Percentiles rank a stretch among this genome's conserved stretches.
Evolutionary conservation across 1,140 invertebrate species (phyloP).

Genomic region (Aphis craccivora): DNA sequence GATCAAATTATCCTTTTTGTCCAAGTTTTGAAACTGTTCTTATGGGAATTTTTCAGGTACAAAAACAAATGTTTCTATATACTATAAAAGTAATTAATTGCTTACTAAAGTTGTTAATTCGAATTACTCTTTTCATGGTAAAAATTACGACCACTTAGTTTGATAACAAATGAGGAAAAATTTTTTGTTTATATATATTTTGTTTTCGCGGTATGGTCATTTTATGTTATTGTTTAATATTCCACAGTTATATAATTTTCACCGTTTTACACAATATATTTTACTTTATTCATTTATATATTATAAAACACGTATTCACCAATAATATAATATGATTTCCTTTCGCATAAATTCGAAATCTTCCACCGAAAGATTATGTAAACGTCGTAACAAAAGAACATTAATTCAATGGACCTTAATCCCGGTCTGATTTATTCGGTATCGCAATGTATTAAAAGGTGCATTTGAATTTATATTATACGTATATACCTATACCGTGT

Average conservation of each 20-base stretch:
- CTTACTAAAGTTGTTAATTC: neutral
- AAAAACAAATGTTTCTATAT: neutral
- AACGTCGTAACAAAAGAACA: conserved; percentile 13
- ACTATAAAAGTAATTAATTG: neutral
- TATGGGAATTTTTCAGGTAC: too few species aligned
- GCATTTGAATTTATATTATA: conserved; percentile 7
- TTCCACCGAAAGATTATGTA: conserved; percentile 24
- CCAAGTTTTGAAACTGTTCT: neutral
- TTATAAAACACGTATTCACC: neutral
- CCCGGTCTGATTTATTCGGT: neutral
- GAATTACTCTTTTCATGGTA: neutral
- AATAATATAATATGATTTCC: neutral
- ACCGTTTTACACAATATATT: neutral
- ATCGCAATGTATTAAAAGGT: neutral
- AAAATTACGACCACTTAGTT: neutral
- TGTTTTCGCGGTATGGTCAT: neutral
- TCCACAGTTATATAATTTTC: neutral
- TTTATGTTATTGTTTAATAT: neutral
- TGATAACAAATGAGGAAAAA: neutral
- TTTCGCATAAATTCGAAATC: neutral
- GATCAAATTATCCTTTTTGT: neutral
- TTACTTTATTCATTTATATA: neutral
- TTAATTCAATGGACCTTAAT: conserved; percentile 12
- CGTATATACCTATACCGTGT: neutral
- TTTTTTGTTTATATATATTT: neutral